These are phyloP conservation scores for Thripadectes ignobilis DNA, from an alignment of 2,797 vertebrate species.

Conservation along the genomic window DNA sequence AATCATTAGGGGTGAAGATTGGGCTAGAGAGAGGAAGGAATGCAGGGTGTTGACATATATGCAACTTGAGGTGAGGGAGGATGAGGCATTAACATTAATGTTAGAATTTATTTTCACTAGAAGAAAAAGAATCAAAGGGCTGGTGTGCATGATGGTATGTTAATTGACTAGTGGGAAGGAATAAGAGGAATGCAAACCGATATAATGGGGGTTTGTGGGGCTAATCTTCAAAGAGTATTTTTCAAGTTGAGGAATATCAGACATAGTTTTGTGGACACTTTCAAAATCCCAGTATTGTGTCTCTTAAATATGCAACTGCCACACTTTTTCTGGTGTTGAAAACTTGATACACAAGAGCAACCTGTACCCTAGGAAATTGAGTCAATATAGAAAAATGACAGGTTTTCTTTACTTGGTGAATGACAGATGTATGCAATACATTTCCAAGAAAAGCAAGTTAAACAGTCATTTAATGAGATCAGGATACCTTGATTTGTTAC, in stretches of 20 bases:
- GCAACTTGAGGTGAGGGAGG: not conserved
- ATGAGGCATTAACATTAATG: not conserved
- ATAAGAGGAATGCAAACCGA: not conserved
- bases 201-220: not conserved
- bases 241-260: not conserved
- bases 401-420: not conserved
- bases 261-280: not conserved
- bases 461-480: not conserved
- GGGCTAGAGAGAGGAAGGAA: not conserved
- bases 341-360: not conserved
- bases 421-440: not conserved
- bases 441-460: slow-evolving; percentile 7
- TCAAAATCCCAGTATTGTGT: not conserved
- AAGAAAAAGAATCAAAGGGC: not conserved
- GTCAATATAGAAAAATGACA: not conserved
- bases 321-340: not conserved
- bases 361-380: not conserved
- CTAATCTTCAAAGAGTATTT: not conserved
- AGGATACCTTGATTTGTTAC: slow-evolving; percentile 5
- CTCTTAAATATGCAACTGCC: not conserved
- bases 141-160: not conserved
- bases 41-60: not conserved
- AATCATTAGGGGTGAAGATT: not conserved
- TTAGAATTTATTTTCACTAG: not conserved
- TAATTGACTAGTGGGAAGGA: not conserved